These are phyloP conservation scores for Achroia grisella DNA, from an alignment of 1,140 invertebrate species.

Conservation along the genomic window DNA sequence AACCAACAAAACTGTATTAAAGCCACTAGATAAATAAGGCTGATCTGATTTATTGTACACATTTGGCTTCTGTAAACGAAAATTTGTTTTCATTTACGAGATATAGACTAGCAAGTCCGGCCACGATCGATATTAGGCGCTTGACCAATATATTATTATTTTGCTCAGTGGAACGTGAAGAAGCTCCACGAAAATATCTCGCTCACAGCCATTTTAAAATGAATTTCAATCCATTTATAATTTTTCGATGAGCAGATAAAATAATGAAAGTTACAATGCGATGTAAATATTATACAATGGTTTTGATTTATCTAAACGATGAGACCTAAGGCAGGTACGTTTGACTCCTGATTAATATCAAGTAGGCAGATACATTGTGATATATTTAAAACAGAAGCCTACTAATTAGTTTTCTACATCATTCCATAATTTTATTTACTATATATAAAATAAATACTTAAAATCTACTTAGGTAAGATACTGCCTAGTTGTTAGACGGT, in stretches of 20 bases:
- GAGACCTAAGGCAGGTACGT: constrained; percentile 31
- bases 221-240: constrained; percentile 28
- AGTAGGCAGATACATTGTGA: constrained; percentile 11
- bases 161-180: constrained; percentile 28
- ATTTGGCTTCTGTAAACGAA: not conserved
- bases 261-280: constrained; percentile 1
- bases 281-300: not conserved
- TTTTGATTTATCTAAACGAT: not conserved
- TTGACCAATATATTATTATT: constrained; percentile 35
- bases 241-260: constrained; percentile 22
- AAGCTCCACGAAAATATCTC: constrained; percentile 19
- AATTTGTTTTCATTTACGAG: constrained; percentile 3
- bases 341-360: constrained; percentile 31
- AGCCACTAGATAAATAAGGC: too few species aligned
- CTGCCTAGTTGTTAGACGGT: too few species aligned
- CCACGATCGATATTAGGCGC: constrained; percentile 12
- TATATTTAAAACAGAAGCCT: too few species aligned
- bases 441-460: too few species aligned
- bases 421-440: too few species aligned
- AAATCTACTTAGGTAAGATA: too few species aligned
- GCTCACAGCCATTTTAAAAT: constrained; percentile 45
- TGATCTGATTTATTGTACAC: too few species aligned
- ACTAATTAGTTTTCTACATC: too few species aligned
- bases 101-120: constrained; percentile 9
- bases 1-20: too few species aligned